These are phyloP conservation scores for Leptodactylus fallax DNA, from an alignment of 2,797 vertebrate species.

Conservation along the genomic window DNA sequence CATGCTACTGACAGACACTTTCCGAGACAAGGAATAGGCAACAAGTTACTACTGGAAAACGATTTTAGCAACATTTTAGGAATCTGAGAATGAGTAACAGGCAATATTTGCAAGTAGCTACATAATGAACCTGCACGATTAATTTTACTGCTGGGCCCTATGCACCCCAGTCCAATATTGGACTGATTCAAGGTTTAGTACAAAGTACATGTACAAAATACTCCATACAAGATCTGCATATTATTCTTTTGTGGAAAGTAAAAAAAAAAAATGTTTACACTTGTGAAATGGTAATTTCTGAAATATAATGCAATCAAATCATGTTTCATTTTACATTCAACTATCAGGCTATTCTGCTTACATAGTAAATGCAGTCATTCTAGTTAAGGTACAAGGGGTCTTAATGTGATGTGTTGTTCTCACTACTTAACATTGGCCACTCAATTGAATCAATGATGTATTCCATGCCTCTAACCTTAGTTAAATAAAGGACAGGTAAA, in stretches of 20 bases:
- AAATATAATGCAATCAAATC: not conserved
- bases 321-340: not conserved
- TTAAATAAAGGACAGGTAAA: conserved; percentile 27
- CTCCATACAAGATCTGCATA: not conserved
- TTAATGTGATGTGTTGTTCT: conserved; percentile 3
- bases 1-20: no score
- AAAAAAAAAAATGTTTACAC: not conserved
- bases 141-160: no score
- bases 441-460: conserved; percentile 24
- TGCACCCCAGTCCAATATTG: no score
- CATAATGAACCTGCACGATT: no score
- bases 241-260: not conserved
- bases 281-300: not conserved
- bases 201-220: not conserved
- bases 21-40: no score
- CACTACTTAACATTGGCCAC: conserved; percentile 5
- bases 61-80: no score
- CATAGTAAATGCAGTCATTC: not conserved
- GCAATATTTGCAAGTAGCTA: no score
- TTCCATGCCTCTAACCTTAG: conserved; percentile 20
- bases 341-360: not conserved
- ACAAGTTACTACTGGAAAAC: no score
- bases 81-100: no score
- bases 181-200: no score
- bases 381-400: not conserved